A percentile compares a stretch with the other conserved stretches of the same genome.
phyloP scores from a whole-genome alignment of 2,113 vertebrate genomes.

The Leucoraja erinaceus region DNA sequence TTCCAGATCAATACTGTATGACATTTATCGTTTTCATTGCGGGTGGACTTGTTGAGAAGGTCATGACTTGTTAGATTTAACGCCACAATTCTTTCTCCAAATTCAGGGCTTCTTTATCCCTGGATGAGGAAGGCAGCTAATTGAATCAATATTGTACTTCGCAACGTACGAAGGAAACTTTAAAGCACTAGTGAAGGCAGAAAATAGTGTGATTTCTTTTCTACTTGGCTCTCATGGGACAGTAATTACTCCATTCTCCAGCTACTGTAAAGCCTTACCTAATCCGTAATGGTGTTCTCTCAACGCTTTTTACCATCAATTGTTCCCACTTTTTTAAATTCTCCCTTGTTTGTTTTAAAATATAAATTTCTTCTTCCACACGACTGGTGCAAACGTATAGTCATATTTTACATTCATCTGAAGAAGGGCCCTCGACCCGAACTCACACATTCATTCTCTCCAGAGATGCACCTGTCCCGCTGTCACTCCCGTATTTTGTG shows the following conservation, averaged over 20 bases:
- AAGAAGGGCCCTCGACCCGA: too few species aligned
- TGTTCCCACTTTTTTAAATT: neutral
- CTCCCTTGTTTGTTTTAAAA: neutral
- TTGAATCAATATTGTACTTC: constrained; percentile 21
- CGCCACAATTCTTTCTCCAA: neutral
- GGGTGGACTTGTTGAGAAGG: neutral
- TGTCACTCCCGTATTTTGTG: too few species aligned
- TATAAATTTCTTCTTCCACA: neutral
- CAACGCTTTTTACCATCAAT: neutral
- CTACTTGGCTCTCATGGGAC: neutral
- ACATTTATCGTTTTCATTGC: neutral
- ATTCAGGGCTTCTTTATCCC: neutral
- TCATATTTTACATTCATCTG: too few species aligned
- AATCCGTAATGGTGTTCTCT: neutral
- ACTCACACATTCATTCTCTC: too few species aligned
- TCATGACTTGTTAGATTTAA: neutral
- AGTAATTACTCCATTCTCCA: neutral
- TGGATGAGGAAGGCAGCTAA: neutral
- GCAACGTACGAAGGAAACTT: neutral
- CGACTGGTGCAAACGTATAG: too few species aligned
- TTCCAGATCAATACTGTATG: neutral
- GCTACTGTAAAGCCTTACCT: neutral
- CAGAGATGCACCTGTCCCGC: too few species aligned
- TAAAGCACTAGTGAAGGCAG: neutral
- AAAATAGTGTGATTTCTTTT: constrained; percentile 15